Evolutionary conservation across 1,140 invertebrate species (phyloP).

Genomic region (Caenorhabditis latens): DNA sequence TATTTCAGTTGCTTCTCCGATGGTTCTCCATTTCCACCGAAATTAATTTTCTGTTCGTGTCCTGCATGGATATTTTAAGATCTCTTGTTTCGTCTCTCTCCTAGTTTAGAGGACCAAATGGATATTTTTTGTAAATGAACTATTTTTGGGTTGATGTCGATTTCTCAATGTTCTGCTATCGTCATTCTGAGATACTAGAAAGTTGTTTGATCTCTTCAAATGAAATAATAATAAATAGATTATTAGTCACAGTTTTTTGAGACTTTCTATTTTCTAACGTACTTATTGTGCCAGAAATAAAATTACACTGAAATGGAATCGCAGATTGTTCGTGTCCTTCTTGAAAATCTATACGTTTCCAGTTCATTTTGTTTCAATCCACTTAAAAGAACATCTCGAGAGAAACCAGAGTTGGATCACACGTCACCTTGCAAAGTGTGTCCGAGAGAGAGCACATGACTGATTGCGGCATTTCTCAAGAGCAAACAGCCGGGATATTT

Average conservation of each 20-base stretch:
- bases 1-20: not conserved
- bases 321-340: too few species aligned
- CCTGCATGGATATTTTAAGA: not conserved
- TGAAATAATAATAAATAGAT: too few species aligned
- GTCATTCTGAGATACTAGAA: too few species aligned
- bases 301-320: too few species aligned
- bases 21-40: not conserved
- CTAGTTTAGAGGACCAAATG: too few species aligned
- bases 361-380: not conserved
- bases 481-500: slow-evolving; percentile 20
- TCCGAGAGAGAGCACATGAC: slow-evolving; percentile 42
- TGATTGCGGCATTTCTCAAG: slow-evolving; percentile 44
- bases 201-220: too few species aligned
- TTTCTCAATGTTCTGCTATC: too few species aligned
- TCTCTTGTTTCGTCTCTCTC: not conserved
- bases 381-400: slow-evolving; percentile 7
- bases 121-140: too few species aligned
- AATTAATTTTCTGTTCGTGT: not conserved
- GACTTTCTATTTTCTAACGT: too few species aligned
- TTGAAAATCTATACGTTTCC: not conserved
- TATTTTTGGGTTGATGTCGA: too few species aligned
- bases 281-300: too few species aligned
- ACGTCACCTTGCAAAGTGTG: not conserved
- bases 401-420: slow-evolving; percentile 10
- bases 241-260: too few species aligned